Evolutionary conservation across 2,888 invertebrate genomes (phyloP).

Genomic region (Eledone cirrhosa): DNA sequence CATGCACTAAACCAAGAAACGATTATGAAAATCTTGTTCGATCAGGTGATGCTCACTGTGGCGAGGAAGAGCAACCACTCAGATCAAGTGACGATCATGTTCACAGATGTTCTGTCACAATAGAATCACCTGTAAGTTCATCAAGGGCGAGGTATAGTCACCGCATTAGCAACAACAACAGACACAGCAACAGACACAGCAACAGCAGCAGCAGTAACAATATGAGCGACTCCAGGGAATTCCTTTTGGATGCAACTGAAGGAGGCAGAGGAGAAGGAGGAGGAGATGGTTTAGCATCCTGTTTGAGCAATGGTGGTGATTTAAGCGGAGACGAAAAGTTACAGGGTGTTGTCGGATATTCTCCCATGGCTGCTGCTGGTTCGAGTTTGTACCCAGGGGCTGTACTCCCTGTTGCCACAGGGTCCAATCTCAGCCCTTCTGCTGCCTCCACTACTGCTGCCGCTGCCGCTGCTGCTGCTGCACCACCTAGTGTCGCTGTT

Average conservation of each 20-base stretch:
- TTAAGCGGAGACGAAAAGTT: not conserved
- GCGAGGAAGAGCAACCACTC: not conserved
- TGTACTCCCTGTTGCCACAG: conserved; percentile 3
- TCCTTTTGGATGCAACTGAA: not conserved
- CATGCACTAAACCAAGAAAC: not conserved
- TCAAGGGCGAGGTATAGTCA: conserved; percentile 5
- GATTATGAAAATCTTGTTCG: not conserved
- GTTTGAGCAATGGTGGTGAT: not conserved
- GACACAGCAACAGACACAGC: not conserved
- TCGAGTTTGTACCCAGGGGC: not conserved
- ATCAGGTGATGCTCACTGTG: not conserved
- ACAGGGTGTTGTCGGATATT: not conserved
- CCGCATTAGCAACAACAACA: not conserved
- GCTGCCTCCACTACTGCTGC: not conserved
- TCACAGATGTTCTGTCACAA: not conserved
- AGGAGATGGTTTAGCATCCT: not conserved
- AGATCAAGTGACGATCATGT: not conserved
- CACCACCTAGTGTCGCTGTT: not conserved
- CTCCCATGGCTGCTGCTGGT: not conserved
- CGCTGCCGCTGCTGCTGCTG: not conserved
- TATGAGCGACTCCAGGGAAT: not conserved
- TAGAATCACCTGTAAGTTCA: conserved; percentile 8
- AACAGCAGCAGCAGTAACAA: conserved; percentile 10
- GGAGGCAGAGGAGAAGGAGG: not conserved
- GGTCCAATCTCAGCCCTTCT: not conserved